Evolutionary conservation across 2,888 invertebrate genomes (phyloP).

Genomic region (Eurytoma adleriae): DNA sequence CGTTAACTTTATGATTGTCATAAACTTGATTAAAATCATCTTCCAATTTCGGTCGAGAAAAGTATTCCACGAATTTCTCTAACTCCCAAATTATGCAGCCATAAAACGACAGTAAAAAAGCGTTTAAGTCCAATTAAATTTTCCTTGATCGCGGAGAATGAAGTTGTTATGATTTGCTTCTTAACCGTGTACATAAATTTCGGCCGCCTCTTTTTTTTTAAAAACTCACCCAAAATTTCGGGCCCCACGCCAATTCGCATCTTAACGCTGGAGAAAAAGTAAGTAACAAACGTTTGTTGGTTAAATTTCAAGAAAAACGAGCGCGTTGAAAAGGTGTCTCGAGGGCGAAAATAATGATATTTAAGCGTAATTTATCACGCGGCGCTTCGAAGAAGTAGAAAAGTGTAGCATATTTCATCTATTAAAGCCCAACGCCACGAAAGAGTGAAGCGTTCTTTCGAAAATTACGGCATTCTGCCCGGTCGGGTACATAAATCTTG

Average conservation of each 20-base stretch:
- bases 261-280: too few species aligned
- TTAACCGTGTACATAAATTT: constrained; percentile 5
- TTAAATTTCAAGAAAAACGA: not conserved
- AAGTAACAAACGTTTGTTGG: not conserved
- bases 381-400: not conserved
- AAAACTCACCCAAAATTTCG: not conserved
- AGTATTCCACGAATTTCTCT: constrained; percentile 39
- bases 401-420: not conserved
- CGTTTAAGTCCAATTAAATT: constrained; percentile 43
- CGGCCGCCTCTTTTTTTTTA: not conserved
- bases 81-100: constrained; percentile 22
- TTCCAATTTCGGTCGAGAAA: constrained; percentile 33
- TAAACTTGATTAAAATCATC: constrained; percentile 44
- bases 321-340: not conserved
- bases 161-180: constrained; percentile 22
- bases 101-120: constrained; percentile 26
- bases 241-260: not conserved
- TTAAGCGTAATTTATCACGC: constrained; percentile 1
- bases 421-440: not conserved
- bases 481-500: constrained; percentile 53
- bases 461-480: constrained; percentile 46
- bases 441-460: not conserved
- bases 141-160: constrained; percentile 18
- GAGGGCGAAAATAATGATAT: not conserved
- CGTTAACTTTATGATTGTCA: constrained; percentile 38